phyloP scores from a whole-genome alignment of 1,140 invertebrate species.

The Drosophila saltans region DNA sequence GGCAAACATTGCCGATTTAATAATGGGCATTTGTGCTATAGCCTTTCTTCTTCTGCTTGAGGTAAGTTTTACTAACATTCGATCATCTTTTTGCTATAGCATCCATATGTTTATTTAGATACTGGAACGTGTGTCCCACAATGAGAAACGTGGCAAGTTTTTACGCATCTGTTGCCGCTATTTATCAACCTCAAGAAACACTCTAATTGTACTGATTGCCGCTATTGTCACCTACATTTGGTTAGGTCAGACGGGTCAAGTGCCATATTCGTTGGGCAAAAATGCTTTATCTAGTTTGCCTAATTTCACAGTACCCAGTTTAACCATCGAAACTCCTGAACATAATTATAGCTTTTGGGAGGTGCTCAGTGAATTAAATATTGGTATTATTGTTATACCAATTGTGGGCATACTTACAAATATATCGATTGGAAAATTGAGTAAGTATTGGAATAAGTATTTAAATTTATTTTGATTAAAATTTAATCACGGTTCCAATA shows the following conservation, averaged over 20 bases:
- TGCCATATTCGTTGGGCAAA: slow-evolving; percentile 66
- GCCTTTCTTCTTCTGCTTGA: slow-evolving; percentile 88
- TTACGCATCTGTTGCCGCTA: slow-evolving; percentile 64
- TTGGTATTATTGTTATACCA: slow-evolving; percentile 90
- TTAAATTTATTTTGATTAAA: too few species aligned
- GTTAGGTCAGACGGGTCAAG: slow-evolving; percentile 33
- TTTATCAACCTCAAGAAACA: slow-evolving; percentile 89
- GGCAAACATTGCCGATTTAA: slow-evolving; percentile 87
- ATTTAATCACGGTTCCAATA: too few species aligned
- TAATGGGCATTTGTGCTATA: slow-evolving; percentile 89
- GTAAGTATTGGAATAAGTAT: slow-evolving; percentile 84
- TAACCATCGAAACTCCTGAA: slow-evolving; percentile 85
- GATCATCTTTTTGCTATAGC: neutral
- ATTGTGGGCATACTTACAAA: slow-evolving; percentile 92
- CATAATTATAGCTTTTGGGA: slow-evolving; percentile 86
- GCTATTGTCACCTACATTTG: slow-evolving; percentile 86
- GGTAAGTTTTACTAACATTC: slow-evolving; percentile 84
- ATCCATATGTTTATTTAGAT: slow-evolving; percentile 20
- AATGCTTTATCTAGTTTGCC: slow-evolving; percentile 88
- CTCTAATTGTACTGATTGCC: slow-evolving; percentile 89
- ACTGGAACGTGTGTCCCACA: slow-evolving; percentile 53
- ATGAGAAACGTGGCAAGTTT: slow-evolving; percentile 83
- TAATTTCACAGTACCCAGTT: slow-evolving; percentile 85
- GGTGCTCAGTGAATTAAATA: slow-evolving; percentile 87
- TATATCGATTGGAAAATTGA: slow-evolving; percentile 94